A percentile compares a stretch with the other conserved stretches of the same genome.
Conservation (phyloP, 2,797 vertebrate genomes). For the Darevskia nairensis region DNA sequence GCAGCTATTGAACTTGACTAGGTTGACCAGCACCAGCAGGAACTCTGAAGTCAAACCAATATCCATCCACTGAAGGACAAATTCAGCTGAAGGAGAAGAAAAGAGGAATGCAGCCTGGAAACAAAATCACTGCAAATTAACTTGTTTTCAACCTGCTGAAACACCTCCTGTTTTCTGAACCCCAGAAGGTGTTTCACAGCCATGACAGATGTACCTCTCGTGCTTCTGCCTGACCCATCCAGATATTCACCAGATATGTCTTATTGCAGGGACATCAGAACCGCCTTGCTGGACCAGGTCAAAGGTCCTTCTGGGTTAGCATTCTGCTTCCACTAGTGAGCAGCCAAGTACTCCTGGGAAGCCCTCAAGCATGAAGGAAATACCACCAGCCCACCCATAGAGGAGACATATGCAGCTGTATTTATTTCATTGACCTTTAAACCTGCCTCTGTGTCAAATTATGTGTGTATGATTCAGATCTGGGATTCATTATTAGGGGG, state of each 20-base stretch:
- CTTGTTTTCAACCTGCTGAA: too few species aligned
- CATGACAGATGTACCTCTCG: too few species aligned
- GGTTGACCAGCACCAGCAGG: slow-evolving; percentile 93
- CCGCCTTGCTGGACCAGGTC: background rate
- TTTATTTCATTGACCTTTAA: background rate
- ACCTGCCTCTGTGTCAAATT: background rate
- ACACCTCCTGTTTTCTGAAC: background rate
- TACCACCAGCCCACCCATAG: too few species aligned
- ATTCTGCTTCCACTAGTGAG: background rate
- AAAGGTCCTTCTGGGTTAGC: background rate
- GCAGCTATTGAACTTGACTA: slow-evolving; percentile 99
- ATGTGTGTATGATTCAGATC: background rate
- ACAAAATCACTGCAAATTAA: too few species aligned
- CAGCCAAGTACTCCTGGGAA: background rate
- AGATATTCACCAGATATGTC: background rate
- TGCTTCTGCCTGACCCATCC: background rate
- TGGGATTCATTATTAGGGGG: background rate
- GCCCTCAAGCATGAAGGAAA: background rate
- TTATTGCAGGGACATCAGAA: background rate
- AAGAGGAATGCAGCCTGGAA: background rate
- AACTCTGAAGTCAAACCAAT: slow-evolving; percentile 92
- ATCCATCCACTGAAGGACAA: slow-evolving; percentile 97
- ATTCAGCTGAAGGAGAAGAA: slow-evolving; percentile 81
- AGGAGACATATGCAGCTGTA: background rate
- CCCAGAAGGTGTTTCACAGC: background rate